Base-by-base conservation (phyloP, 2,113 vertebrate genomes). In the Corythornis cristatus region DNA sequence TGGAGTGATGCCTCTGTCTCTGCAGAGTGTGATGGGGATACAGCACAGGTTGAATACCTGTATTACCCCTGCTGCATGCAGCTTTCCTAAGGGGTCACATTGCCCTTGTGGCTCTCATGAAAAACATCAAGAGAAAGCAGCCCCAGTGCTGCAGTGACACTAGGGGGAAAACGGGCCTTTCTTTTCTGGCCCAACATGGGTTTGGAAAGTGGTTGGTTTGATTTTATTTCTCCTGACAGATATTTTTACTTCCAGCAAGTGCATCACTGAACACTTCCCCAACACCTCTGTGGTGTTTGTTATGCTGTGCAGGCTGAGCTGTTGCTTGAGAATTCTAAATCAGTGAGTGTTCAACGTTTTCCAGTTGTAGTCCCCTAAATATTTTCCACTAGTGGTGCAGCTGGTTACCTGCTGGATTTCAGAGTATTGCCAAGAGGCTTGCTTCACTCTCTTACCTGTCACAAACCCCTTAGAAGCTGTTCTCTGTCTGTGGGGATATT, bases 71-170 rank as follows among this genome's bases (percentile, higher is more conserved):
- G 19, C 12, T 31, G 28, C 77, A 75, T 23, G 8, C 43, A 45
- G 21, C 11, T 46, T 65, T 86, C 35, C 45, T 8, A 3, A 70
- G 3, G 11, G 15, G 21, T 65, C 31, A 33, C 1, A 62, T 26
- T 83, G 16, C 18, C 25, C 21, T 78, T 3, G 0, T 22, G 70
- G n/a, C 23, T 66, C 15, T 66, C 15, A 12, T 42, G 45, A 45
- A 71, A 82, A 82, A 85, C 50, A 12, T 57, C 66, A 74, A 57
- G 48, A 71, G 22, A 54, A 88, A 56, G 48, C 28, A 40, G 33
- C 7, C 35, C 29, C 33, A 54, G 3, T 50, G 48, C 22, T 0
- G 5, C 8, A 45, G 5, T 35, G 42, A 53, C 4, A 1, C 15
- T 16, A 23, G 40, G 35, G 43, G 40, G 46, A 70, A 73, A 76